Percentiles rank a stretch among this genome's conserved stretches.
Conservation (phyloP, 2,888 invertebrate genomes). For the Morinoia aosen region DNA sequence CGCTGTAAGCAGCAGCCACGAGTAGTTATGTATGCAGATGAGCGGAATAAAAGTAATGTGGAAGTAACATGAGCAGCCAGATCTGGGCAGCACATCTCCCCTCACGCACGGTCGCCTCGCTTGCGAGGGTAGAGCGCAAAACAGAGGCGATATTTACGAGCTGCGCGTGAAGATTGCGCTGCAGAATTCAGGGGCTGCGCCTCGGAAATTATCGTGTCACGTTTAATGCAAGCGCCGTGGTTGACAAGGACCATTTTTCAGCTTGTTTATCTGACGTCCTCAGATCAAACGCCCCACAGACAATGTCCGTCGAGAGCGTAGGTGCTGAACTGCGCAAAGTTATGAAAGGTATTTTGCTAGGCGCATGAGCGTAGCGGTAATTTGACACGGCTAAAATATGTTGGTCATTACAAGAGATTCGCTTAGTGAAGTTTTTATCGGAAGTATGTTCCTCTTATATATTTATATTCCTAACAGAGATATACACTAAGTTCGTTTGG, state of each 20-base stretch:
- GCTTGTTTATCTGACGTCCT: background rate
- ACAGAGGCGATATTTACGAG: background rate
- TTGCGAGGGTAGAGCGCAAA: background rate
- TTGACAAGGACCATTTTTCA: conserved; percentile 12
- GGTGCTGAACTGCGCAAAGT: background rate
- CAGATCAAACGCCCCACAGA: background rate
- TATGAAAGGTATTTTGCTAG: background rate
- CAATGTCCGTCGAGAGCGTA: background rate
- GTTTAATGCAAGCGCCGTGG: background rate
- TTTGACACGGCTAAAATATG: too few species aligned
- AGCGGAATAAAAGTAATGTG: background rate
- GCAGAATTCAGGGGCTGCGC: background rate
- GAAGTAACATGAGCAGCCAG: background rate
- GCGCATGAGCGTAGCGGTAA: background rate
- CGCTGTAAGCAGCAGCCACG: background rate
- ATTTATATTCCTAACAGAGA: too few species aligned
- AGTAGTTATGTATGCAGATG: background rate
- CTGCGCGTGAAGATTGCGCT: background rate
- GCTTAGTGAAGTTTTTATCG: too few species aligned
- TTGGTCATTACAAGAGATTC: too few species aligned
- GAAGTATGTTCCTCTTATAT: too few species aligned
- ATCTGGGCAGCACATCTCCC: background rate
- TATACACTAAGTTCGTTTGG: too few species aligned
- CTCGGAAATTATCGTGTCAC: conserved; percentile 4
- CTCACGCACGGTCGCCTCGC: background rate